These are phyloP conservation scores for Scolopax mira DNA, from an alignment of 2,113 vertebrate genomes.

Conservation along the genomic window DNA sequence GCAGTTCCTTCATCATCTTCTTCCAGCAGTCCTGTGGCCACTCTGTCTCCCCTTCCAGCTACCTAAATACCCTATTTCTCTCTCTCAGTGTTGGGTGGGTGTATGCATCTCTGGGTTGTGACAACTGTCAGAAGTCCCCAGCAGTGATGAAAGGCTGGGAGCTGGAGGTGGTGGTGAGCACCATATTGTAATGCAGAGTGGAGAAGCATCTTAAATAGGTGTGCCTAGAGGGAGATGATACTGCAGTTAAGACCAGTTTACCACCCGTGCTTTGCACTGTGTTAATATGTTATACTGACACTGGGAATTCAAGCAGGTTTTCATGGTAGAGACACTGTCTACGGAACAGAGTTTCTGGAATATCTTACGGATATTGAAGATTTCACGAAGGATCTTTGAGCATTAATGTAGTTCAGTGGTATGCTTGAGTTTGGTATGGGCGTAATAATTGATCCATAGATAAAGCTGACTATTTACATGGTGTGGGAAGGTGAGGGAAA, in stretches of 20 bases:
- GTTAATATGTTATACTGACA: background rate
- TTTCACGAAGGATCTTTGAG: background rate
- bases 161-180: background rate
- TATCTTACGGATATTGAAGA: background rate
- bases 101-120: background rate
- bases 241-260: background rate
- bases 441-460: background rate
- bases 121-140: background rate
- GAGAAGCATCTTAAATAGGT: background rate
- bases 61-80: background rate
- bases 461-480: background rate
- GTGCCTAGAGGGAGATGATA: background rate
- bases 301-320: background rate
- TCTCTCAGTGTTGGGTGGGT: accelerated
- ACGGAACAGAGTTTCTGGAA: background rate
- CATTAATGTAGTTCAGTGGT: background rate
- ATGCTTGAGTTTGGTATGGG: background rate
- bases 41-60: background rate
- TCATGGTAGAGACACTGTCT: background rate
- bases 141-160: background rate
- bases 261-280: background rate
- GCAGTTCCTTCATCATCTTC: background rate
- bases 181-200: background rate
- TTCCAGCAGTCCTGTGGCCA: background rate
- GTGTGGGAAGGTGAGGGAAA: background rate